Evolutionary conservation across 1,140 invertebrate genomes (phyloP).

Genomic region (Lepidurus couesii): DNA sequence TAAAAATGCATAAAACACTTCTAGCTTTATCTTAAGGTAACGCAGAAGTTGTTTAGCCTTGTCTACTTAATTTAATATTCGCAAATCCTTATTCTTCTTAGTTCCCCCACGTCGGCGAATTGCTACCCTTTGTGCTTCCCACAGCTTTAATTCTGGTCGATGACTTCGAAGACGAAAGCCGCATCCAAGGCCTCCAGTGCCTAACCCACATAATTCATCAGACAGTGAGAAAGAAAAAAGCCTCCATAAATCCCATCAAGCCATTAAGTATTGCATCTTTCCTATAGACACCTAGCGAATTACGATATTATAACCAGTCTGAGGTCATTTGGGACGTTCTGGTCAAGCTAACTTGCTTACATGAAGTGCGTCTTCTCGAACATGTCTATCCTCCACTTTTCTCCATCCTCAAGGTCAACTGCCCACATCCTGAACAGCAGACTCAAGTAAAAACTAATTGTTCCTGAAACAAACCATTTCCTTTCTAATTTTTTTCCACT

Average conservation of each 20-base stretch:
- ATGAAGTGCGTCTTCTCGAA: constrained; percentile 10
- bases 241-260: neutral
- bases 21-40: neutral
- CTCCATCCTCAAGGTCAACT: constrained; percentile 6
- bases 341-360: neutral
- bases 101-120: neutral
- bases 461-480: neutral
- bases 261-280: neutral
- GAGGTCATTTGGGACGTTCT: constrained; percentile 18
- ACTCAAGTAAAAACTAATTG: neutral
- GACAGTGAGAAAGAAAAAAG: neutral
- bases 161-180: neutral
- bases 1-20: neutral
- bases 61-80: neutral
- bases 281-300: neutral
- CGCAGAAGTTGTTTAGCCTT: neutral
- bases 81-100: neutral
- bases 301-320: neutral
- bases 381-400: neutral
- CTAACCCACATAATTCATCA: constrained; percentile 15
- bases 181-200: neutral
- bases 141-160: neutral
- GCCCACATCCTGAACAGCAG: constrained; percentile 14
- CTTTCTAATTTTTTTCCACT: neutral
- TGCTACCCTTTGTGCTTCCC: neutral